Conservation (phyloP, 2,888 invertebrate species). For the Pachymerium ferrugineum region DNA sequence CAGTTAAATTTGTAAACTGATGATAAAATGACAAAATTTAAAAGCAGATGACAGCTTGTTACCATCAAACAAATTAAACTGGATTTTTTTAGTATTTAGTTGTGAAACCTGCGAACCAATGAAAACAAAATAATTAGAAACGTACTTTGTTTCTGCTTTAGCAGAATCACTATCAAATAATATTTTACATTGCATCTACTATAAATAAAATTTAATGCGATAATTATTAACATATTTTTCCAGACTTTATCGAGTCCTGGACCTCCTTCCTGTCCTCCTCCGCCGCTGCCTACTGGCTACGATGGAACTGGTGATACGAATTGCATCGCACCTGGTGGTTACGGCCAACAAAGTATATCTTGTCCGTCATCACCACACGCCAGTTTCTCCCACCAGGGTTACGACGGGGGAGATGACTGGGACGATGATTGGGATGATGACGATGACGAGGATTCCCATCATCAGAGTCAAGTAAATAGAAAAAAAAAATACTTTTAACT, state of each 20-base stretch:
- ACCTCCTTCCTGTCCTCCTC: constrained; percentile 43
- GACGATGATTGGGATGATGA: constrained; percentile 85
- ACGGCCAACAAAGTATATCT: constrained; percentile 30
- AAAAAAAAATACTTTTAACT: background rate
- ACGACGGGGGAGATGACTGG: constrained; percentile 77
- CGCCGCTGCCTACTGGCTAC: constrained; percentile 40
- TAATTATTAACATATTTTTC: constrained; percentile 12
- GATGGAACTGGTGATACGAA: constrained; percentile 34
- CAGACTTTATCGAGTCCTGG: constrained; percentile 25
- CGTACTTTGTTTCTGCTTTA: no score
- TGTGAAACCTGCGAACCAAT: no score
- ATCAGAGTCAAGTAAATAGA: constrained; percentile 32
- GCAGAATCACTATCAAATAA: no score
- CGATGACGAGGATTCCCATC: constrained; percentile 33
- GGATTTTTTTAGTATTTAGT: no score
- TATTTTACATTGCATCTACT: no score
- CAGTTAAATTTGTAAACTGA: no score
- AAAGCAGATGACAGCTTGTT: no score
- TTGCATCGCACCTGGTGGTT: background rate
- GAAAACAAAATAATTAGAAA: no score
- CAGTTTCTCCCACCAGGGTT: constrained; percentile 45
- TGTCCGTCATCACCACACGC: constrained; percentile 34
- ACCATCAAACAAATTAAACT: no score
- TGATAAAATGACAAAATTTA: no score
- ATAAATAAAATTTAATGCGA: background rate